Evolutionary conservation across 2,797 vertebrate species (phyloP).

Genomic region (Glossophaga mutica): DNA sequence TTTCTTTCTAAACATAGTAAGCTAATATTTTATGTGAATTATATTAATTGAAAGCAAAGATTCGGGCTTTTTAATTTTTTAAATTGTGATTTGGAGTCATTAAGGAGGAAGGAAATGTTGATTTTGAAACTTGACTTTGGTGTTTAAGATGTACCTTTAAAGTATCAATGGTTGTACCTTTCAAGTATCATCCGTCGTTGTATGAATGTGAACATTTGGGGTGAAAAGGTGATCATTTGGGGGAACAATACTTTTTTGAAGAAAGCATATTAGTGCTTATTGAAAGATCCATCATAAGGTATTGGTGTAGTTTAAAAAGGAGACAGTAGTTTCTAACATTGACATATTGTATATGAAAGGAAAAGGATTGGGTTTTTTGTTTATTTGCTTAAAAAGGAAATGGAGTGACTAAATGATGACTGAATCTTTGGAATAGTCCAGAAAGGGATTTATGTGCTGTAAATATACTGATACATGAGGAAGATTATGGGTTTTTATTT

Average conservation of each 20-base stretch:
- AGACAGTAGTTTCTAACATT: slow-evolving; percentile 50
- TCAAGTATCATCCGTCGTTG: not conserved
- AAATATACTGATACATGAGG: not conserved
- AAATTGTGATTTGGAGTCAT: slow-evolving; percentile 48
- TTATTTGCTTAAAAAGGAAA: slow-evolving; percentile 58
- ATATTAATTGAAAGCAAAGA: slow-evolving; percentile 69
- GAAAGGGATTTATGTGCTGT: not conserved
- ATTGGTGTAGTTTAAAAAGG: slow-evolving; percentile 50
- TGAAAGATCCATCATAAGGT: slow-evolving; percentile 49
- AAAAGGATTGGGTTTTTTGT: slow-evolving; percentile 50
- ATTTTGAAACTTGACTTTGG: slow-evolving; percentile 61
- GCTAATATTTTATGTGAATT: slow-evolving; percentile 76
- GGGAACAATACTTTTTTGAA: slow-evolving; percentile 12
- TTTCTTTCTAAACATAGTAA: slow-evolving; percentile 76
- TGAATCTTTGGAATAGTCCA: slow-evolving; percentile 12
- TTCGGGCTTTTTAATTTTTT: slow-evolving; percentile 41
- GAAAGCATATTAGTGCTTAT: slow-evolving; percentile 50
- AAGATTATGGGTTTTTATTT: not conserved
- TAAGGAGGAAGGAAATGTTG: slow-evolving; percentile 42
- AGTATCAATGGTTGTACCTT: not conserved
- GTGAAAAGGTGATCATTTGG: not conserved
- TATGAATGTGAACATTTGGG: not conserved
- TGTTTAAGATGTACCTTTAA: slow-evolving; percentile 36
- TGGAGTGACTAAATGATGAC: slow-evolving; percentile 48
- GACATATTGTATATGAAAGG: not conserved